A percentile compares a stretch with the other conserved stretches of the same genome.
These are phyloP conservation scores for Achlya flavicornis DNA, from an alignment of 2,888 invertebrate species.

Conservation along the genomic window DNA sequence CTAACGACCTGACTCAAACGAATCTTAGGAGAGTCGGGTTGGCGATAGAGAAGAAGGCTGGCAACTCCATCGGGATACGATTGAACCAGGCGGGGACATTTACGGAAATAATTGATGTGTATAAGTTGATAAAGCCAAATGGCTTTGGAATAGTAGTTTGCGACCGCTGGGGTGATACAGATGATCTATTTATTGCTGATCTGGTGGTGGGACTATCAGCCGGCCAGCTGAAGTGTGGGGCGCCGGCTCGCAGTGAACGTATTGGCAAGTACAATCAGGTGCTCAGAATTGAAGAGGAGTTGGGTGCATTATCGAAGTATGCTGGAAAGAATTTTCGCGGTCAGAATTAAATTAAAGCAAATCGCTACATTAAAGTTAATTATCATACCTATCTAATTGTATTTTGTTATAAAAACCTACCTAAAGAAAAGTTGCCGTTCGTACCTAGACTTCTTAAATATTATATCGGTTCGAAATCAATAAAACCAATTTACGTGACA, in stretches of 20 bases:
- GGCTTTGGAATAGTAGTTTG: conserved; percentile 90
- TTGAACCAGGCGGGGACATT: conserved; percentile 99
- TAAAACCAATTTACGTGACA: conserved; percentile 32
- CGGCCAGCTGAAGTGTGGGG: conserved; percentile 99
- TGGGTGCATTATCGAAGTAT: conserved; percentile 94
- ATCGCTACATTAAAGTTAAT: not conserved
- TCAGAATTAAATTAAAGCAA: conserved; percentile 28
- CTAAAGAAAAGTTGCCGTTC: too few relatives aligned
- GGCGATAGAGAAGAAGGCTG: conserved; percentile 97
- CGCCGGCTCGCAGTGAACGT: conserved; percentile 97
- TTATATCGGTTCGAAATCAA: not conserved
- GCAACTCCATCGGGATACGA: conserved; percentile 96
- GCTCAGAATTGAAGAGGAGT: conserved; percentile 98
- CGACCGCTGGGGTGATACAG: conserved; percentile 96
- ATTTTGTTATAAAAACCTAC: not conserved
- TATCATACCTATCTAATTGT: not conserved
- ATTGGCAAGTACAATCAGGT: conserved; percentile 99
- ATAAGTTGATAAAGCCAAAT: conserved; percentile 96
- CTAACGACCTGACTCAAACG: conserved; percentile 97
- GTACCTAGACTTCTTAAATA: too few relatives aligned
- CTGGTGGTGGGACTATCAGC: conserved; percentile 98
- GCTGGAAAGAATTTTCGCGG: conserved; percentile 97
- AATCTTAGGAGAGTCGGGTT: conserved; percentile 94
- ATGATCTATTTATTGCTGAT: conserved; percentile 98
- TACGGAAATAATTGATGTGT: conserved; percentile 97